These are phyloP conservation scores for Globia sparganii DNA, from an alignment of 2,888 invertebrate genomes.

Conservation along the genomic window DNA sequence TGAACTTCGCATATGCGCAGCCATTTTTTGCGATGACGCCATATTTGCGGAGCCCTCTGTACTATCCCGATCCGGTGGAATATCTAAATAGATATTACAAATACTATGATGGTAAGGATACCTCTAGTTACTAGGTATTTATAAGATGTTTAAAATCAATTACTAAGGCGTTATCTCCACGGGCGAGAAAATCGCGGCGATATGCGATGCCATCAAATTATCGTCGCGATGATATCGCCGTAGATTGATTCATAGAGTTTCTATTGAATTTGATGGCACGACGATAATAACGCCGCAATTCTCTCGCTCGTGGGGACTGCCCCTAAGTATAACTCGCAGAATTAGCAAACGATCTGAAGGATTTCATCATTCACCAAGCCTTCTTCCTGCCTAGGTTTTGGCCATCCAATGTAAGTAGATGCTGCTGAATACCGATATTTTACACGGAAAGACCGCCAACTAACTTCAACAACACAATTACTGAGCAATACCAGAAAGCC, in stretches of 20 bases:
- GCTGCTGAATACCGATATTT: not conserved
- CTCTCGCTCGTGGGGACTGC: too few species aligned
- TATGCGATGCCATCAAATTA: too few species aligned
- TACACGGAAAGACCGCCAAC: too few species aligned
- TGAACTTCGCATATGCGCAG: conserved; percentile 73
- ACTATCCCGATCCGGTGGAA: conserved; percentile 80
- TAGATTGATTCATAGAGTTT: too few species aligned
- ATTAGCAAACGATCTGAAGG: not conserved
- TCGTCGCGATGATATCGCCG: too few species aligned
- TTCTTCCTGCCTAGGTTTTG: too few species aligned
- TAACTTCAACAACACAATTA: not conserved
- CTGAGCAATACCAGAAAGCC: not conserved
- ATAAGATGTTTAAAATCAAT: not conserved
- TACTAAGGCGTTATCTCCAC: too few species aligned
- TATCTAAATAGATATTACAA: conserved; percentile 82
- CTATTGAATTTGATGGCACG: too few species aligned
- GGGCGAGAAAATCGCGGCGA: too few species aligned
- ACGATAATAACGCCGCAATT: too few species aligned
- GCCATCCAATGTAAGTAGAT: not conserved
- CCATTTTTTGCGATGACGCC: conserved; percentile 79
- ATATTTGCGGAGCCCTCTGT: conserved; percentile 75
- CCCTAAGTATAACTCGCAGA: not conserved
- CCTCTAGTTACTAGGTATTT: not conserved
- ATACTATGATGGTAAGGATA: conserved; percentile 83
- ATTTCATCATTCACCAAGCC: conserved; percentile 2